Evolutionary conservation across 2,797 vertebrate genomes (phyloP).

Genomic region (Galaxias olidus): DNA sequence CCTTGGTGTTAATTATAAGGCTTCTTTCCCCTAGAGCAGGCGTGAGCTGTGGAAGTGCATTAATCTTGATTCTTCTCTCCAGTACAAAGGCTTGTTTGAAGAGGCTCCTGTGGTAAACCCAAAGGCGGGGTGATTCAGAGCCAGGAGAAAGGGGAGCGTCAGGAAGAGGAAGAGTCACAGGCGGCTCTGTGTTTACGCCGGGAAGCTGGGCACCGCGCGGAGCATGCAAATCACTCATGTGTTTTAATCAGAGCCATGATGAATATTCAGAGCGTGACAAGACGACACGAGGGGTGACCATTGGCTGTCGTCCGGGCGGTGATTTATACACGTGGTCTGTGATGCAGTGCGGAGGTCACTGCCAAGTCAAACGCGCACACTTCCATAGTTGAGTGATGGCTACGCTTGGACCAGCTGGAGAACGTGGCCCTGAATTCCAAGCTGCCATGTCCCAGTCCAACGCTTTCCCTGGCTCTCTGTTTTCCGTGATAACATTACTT

Average conservation of each 20-base stretch:
- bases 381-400: slow-evolving; percentile 21
- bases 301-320: slow-evolving; percentile 47
- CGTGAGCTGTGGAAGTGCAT: slow-evolving; percentile 71
- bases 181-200: slow-evolving; percentile 44
- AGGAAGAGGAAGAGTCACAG: slow-evolving; percentile 34
- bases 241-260: slow-evolving; percentile 42
- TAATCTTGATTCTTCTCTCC: slow-evolving; percentile 78
- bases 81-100: slow-evolving; percentile 75
- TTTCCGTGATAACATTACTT: background rate
- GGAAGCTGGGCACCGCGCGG: slow-evolving; percentile 41
- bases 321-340: slow-evolving; percentile 53
- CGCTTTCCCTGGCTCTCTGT: background rate
- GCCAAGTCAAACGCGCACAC: slow-evolving; percentile 42
- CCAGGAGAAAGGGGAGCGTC: slow-evolving; percentile 35
- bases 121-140: slow-evolving; percentile 63
- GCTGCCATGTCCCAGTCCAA: background rate
- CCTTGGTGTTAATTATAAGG: slow-evolving; percentile 77
- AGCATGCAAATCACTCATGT: slow-evolving; percentile 50
- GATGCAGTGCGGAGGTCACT: slow-evolving; percentile 61
- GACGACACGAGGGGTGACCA: slow-evolving; percentile 36
- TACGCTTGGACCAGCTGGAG: slow-evolving; percentile 35
- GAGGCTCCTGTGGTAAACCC: slow-evolving; percentile 72
- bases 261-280: slow-evolving; percentile 49
- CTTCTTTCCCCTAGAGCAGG: slow-evolving; percentile 49
- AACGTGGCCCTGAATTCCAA: background rate